phyloP scores from a whole-genome alignment of 2,113 vertebrate species.

The Entomyzon cyanotis region DNA sequence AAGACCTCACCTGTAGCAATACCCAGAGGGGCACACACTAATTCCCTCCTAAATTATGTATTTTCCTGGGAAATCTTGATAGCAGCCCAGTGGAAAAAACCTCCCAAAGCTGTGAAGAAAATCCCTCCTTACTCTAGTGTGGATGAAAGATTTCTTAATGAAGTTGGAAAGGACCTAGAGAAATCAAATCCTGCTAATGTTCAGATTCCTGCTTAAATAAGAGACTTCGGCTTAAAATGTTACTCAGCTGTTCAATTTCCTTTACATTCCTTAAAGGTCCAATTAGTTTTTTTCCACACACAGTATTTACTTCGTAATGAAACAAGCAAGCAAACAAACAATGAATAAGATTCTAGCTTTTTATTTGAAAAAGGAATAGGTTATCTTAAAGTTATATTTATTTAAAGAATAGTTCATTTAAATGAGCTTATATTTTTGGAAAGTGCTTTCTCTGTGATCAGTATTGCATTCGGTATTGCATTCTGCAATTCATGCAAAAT shows the following conservation, averaged over 20 bases:
- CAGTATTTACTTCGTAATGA: neutral
- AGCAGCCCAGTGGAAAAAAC: neutral
- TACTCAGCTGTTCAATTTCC: neutral
- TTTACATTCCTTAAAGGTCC: neutral
- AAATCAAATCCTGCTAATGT: neutral
- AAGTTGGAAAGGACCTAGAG: neutral
- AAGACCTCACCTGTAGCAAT: neutral
- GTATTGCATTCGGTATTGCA: neutral
- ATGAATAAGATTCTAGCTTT: neutral
- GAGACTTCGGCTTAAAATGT: neutral
- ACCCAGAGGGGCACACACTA: fast-evolving
- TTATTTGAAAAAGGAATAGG: neutral
- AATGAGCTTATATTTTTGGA: neutral
- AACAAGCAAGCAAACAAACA: neutral
- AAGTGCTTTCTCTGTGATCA: neutral
- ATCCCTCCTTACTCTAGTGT: neutral
- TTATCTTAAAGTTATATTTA: neutral
- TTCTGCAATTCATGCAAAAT: neutral
- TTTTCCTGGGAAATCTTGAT: neutral
- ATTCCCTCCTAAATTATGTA: neutral
- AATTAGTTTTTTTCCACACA: neutral
- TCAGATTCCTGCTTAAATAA: neutral
- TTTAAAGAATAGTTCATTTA: neutral
- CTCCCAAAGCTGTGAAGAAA: neutral
- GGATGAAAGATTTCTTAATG: neutral